phyloP scores from a whole-genome alignment of 2,113 vertebrate species.

The Hystrix cristata region DNA sequence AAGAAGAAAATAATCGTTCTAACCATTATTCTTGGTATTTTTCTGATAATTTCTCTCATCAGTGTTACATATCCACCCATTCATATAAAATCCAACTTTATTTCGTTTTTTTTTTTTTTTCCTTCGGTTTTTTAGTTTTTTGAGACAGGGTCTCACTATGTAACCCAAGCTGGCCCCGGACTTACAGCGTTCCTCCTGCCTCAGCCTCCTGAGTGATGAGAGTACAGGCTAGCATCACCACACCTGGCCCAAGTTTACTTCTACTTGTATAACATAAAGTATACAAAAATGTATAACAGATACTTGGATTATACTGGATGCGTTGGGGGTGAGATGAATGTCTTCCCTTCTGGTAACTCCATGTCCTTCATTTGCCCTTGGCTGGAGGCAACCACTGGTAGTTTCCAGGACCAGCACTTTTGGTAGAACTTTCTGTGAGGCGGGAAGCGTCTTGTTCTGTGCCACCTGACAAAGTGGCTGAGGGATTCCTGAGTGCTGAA shows the following conservation, averaged over 20 bases:
- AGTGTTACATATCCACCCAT: background rate
- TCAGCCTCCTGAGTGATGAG: background rate
- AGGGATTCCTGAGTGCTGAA: background rate
- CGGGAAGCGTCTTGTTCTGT: background rate
- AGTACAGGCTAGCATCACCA: background rate
- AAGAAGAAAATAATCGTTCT: conserved; percentile 13
- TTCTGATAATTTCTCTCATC: background rate
- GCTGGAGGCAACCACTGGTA: background rate
- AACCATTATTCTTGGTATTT: background rate
- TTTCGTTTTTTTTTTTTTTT: background rate
- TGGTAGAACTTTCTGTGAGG: background rate
- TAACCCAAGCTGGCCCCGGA: background rate
- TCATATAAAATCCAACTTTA: background rate
- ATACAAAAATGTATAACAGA: background rate
- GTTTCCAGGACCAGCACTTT: background rate
- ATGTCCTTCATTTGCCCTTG: background rate
- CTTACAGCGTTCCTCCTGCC: too few relatives aligned
- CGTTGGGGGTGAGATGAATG: background rate
- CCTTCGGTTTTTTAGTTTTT: background rate
- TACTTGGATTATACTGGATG: too few relatives aligned
- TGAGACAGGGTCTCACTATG: background rate
- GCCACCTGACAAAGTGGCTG: background rate
- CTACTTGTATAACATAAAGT: background rate
- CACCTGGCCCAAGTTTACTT: background rate
- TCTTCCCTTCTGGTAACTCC: background rate